Evolutionary conservation across 1,140 invertebrate genomes (phyloP), one percentile per base, ranked within the genome.

Genomic region (Mamestra configurata): DNA sequence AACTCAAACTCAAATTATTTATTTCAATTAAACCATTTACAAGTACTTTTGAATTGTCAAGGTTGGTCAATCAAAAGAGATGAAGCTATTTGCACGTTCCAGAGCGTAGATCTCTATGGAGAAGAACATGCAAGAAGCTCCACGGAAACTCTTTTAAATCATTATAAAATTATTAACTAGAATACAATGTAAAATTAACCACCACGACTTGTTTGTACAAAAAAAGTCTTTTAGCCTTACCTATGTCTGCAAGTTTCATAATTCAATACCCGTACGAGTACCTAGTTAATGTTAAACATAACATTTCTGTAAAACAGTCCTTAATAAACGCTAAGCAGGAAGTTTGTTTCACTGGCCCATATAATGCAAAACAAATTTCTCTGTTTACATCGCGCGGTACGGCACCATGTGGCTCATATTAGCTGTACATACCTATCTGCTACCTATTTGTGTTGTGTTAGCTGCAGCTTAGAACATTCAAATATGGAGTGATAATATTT

Each of bases 361-460:
- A 61, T 43, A 73, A 76, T 76, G 35, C 57, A 61, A 75, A 75
- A 76, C 57, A 61, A 46, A 76, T 76, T 57, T 40, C 61, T 66
- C 10, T 66, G 61, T 66, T 66, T 22, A 66, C 61, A 66, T 40
- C 53, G 35, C 35, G 1, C 43, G 11, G 66, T 27, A 49, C 59
- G 27, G 35, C 11, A 57, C 35, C 40, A 61, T 46, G 57, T 61
- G 55, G 35, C 13, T 18, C 37, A 20, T 76, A 59, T 76, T 40
- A 76, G 31, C 22, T 43, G n/a, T 40, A 64, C 31, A 55, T 55
- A 31, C 11, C 11, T 15, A 27, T 40, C 13, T 13, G 4, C n/a
- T 13, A 40, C 2, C 35, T 40, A 40, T 64, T 10, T 64, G 31
- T 10, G 27, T 64, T 20, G 31, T 27, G 53, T 57, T 27, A 11